Evolutionary conservation across 2,797 vertebrate genomes (phyloP), one percentile per base, ranked within the genome.

Genomic region (Petrocephalus sullivani): DNA sequence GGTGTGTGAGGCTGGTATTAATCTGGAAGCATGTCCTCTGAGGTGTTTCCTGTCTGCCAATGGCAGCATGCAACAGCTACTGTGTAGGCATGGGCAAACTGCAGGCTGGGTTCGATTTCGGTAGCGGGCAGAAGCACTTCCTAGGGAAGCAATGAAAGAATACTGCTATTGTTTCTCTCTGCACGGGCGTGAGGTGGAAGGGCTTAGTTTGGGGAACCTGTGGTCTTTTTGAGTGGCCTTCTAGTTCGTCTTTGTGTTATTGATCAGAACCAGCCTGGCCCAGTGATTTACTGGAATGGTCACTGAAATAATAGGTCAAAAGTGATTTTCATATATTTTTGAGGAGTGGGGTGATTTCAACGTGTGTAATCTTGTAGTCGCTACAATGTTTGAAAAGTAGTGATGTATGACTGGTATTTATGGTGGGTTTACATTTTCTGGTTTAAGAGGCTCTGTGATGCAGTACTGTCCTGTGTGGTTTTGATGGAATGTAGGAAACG

Each of bases 1-100:
- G 92, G 89, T 94, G 94, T 94, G 19, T 94, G 93, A 89, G 92
- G 90, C 93, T 93, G 91, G 4, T 94, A 93, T 94, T 94, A 92
- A 94, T 94, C 93, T 90, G 56, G 81, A 88, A 0, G 85, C 86
- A 58, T 56, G 67, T 88, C 84, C 85, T 91, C 88, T 67, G 85
- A 78, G 92, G 91, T 93, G 93, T 89, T 90, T 90, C 51, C 85
- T 88, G 21, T 64, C 87, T 56, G 9, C 54, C 33, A 64, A 78
- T 14, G 61, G 19, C 12, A n/a, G 71, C 61, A 87, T 28, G 8
- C 16, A 10, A 64, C 46, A 49, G 19, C 8, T 54, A 46, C 54
- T 7, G 28, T 46, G 23, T 16, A 54, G 81, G 54, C 6, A 5
- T 28, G 14, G 56, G 23, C 23, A 12, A 23, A 37, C 56, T 56